Conservation (phyloP, 2,113 vertebrate genomes). For the Hydrochoerus hydrochaeris region DNA sequence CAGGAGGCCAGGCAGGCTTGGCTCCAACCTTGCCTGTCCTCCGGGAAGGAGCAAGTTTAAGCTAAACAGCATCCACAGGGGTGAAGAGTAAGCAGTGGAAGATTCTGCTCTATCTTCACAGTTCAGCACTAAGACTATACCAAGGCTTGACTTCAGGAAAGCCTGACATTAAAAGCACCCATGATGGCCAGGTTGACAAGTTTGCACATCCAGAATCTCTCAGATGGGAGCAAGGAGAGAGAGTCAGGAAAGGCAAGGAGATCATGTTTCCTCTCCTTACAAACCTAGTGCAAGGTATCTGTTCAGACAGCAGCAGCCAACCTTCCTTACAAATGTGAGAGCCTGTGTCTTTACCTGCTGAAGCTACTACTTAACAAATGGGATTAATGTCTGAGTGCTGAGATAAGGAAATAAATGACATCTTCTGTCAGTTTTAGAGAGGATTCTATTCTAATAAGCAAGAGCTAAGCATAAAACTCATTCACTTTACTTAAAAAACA, state of each 20-base stretch:
- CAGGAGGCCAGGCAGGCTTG: not conserved
- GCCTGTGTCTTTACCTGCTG: not conserved
- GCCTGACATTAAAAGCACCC: not conserved
- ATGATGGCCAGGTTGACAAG: not conserved
- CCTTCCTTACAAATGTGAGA: not conserved
- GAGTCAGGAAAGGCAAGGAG: not conserved
- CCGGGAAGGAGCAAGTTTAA: not conserved
- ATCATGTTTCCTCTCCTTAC: not conserved
- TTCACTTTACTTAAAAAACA: constrained; percentile 55
- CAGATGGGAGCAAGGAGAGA: not conserved
- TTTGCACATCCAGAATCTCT: not conserved
- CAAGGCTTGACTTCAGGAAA: not conserved
- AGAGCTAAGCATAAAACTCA: not conserved
- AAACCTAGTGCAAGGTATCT: constrained; percentile 26
- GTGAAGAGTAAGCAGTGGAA: not conserved
- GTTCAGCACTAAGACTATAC: not conserved
- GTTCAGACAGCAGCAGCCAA: not conserved
- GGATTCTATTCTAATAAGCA: constrained; percentile 48
- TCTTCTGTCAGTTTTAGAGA: constrained; percentile 31
- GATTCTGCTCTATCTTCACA: not conserved
- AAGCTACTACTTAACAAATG: constrained; percentile 27
- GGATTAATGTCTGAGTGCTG: constrained; percentile 17
- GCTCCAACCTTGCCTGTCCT: accelerated
- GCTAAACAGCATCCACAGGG: not conserved
- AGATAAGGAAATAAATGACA: constrained; percentile 53